A percentile compares a stretch with the other conserved stretches of the same genome.
Conservation (phyloP, 2,797 vertebrate genomes). For the Synaphobranchus kaupii region DNA sequence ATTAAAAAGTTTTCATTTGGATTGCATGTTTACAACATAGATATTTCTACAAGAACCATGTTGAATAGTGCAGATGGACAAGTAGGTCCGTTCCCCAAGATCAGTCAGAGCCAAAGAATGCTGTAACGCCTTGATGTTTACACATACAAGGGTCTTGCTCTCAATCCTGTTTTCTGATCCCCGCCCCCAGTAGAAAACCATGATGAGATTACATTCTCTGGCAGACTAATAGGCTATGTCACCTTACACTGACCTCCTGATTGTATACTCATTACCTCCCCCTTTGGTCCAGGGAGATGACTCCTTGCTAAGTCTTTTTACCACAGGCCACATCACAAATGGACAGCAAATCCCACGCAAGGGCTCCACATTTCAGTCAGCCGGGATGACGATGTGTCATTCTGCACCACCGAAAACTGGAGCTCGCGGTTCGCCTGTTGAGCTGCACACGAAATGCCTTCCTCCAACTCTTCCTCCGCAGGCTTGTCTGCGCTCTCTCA, state of each 20-base stretch:
- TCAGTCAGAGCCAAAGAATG: not conserved
- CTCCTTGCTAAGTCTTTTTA: not conserved
- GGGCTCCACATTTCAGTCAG: too few relatives aligned
- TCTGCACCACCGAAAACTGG: too few relatives aligned
- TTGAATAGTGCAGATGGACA: not conserved
- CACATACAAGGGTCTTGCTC: not conserved
- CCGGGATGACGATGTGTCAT: too few relatives aligned
- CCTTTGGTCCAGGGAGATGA: not conserved
- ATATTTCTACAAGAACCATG: not conserved
- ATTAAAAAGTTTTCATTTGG: too few relatives aligned
- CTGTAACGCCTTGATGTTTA: not conserved
- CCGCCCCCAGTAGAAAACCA: not conserved
- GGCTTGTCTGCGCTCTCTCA: too few relatives aligned
- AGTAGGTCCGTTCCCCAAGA: not conserved
- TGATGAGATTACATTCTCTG: not conserved
- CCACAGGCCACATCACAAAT: not conserved
- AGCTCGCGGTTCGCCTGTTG: too few relatives aligned
- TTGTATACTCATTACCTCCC: not conserved
- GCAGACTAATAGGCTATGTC: not conserved
- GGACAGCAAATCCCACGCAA: not conserved
- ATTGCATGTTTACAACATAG: too few relatives aligned
- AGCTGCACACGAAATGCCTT: too few relatives aligned
- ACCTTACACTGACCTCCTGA: not conserved
- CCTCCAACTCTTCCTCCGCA: too few relatives aligned
- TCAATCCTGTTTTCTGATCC: not conserved